Evolutionary conservation across 2,797 vertebrate species (phyloP).

Genomic region (Gallinago nigripennis): DNA sequence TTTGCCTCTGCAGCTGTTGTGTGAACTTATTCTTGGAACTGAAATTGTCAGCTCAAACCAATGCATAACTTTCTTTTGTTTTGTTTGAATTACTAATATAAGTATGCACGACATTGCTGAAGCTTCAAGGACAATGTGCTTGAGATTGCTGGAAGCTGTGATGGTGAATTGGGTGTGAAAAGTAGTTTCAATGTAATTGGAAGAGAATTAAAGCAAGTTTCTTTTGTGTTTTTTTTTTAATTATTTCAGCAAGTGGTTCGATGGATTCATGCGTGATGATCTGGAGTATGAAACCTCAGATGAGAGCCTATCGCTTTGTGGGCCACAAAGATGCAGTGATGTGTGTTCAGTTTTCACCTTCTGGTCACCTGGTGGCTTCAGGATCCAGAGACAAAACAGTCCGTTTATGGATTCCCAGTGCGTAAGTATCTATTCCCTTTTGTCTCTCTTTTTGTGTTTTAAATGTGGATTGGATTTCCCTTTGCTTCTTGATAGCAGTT

Average conservation of each 20-base stretch:
- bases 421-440: conserved; percentile 78
- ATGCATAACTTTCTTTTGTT: background rate
- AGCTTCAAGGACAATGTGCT: background rate
- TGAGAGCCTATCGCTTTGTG: conserved; percentile 90
- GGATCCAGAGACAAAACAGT: conserved; percentile 95
- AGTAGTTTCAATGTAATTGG: background rate
- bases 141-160: background rate
- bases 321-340: conserved; percentile 92
- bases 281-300: conserved; percentile 93
- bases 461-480: background rate
- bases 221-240: background rate
- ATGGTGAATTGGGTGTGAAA: background rate
- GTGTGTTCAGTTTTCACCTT: conserved; percentile 93
- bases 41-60: background rate
- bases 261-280: conserved; percentile 94
- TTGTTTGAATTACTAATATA: background rate
- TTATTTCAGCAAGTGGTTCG: conserved; percentile 85
- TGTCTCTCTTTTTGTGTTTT: background rate
- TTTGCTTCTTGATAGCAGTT: background rate
- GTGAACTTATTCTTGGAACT: background rate
- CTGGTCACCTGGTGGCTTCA: conserved; percentile 92
- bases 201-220: background rate
- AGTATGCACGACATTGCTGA: background rate
- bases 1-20: background rate
- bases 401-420: conserved; percentile 92